Evolutionary conservation across 2,113 vertebrate species (phyloP), one percentile per base, ranked within the genome.

Genomic region (Syrrhaptes paradoxus): DNA sequence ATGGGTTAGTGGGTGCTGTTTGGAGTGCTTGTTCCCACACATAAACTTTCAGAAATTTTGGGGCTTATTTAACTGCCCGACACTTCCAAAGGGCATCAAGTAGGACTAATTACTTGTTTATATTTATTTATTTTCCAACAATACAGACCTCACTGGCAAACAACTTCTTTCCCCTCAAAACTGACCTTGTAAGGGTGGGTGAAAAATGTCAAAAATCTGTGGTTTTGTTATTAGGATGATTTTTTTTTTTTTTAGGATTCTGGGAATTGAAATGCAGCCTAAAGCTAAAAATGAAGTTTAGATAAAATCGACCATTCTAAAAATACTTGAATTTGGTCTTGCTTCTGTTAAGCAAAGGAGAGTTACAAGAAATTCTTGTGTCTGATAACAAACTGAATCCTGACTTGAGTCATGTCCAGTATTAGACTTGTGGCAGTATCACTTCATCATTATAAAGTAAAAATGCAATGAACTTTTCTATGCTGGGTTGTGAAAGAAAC

Each of bases 61-160:
- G 68, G 75, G 25, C 29, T 80, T 80, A 38, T 76, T 91, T 94
- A 89, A 71, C 72, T 75, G 11, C 31, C 45, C 63, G 65, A 41
- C 19, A 43, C 51, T 93, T 89, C 76, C 85, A 57, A 88, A 72
- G n/a, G 87, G 11, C 54, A 93, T 51, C 58, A 91, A 94, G 70
- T 89, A 96, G 83, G 92, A 81, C 66, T 55, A 90, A 89, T 91
- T 93, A 52, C 48, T 92, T 89, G 61, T 75, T 90, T 73, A 25
- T 91, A 46, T 90, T 89, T 95, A 46, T 90, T 89, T 95, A 52
- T 95, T 94, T 84, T 78, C 55, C 22, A 87, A 22, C 85, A 78
- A 57, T 72, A 26, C n/a, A 61, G 45, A 71, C 45, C 68, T 92
- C 14, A 25, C 48, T 90, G 85, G 79, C 79, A 96, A 86, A 55